Evolutionary conservation across 1,140 invertebrate species (phyloP), one percentile per base, ranked within the genome.

Genomic region (Elysia chlorotica): DNA sequence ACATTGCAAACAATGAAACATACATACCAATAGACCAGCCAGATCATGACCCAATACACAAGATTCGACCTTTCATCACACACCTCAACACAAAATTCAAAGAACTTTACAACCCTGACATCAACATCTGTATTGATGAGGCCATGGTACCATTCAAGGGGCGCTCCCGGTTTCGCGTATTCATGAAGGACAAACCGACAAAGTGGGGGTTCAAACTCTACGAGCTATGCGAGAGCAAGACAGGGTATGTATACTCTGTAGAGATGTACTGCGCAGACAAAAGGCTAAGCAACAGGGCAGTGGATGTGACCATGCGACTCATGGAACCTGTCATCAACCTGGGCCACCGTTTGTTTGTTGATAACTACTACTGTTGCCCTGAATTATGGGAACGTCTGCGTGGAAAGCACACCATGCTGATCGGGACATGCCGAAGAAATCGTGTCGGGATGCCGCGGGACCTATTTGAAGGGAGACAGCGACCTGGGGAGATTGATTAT

Each of bases 141-240:
- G 37, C 48, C 2, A 78, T 79, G 73, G 62, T 75, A 17, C 61
- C 53, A 23, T 72, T 48, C 48, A 73, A 78, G 35, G 74, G 74
- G 0, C 17, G 66, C 10, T 25, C 61, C 14, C 10, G 36, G 6
- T 71, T 77, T 41, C 75, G 69, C 19, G 76, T 78, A 28, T 77
- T 78, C 65, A 63, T 76, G 36, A 70, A 63, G 21, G 68, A 77
- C 35, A 79, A 79, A 35, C 78, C 76, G 2, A 68, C 67, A 5
- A 75, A 76, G 38, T 75, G 76, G 78, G 76, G 78, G 0, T 37
- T 78, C n/a, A 78, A 78, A 28, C 41, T 59, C 0, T 74, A 53
- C n/a, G 57, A 59, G 54, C 57, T 76, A 0, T 73, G 70, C 54
- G 74, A 76, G 6, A 66, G 62, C 25, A 17, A 37, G 2, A 36